phyloP scores from a whole-genome alignment of 1,140 invertebrate genomes.

The Lineus longissimus region DNA sequence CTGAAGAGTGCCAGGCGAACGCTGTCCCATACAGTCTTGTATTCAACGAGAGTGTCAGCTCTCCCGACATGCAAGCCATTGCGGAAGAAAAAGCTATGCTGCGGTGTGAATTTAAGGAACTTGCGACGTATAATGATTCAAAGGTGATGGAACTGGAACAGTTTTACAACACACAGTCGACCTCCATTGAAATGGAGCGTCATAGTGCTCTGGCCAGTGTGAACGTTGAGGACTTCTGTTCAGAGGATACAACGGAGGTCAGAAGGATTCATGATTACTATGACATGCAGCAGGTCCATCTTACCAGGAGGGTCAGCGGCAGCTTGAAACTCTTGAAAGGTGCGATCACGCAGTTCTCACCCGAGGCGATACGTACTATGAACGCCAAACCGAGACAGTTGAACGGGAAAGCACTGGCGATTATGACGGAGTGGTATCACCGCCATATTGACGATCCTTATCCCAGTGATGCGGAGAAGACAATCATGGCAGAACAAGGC shows the following conservation, averaged over 20 bases:
- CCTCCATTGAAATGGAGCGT: neutral
- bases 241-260: neutral
- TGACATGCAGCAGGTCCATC: neutral
- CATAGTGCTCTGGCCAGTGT: neutral
- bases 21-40: neutral
- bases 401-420: slow-evolving; percentile 30
- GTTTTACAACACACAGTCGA: slow-evolving; percentile 2
- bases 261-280: neutral
- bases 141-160: neutral
- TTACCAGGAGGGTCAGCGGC: neutral
- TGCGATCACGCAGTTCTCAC: neutral
- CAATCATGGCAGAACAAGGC: slow-evolving; percentile 35
- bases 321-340: neutral
- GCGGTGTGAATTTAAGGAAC: neutral
- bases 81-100: neutral
- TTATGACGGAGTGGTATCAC: slow-evolving; percentile 44
- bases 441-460: slow-evolving; percentile 41
- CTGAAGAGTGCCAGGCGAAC: neutral
- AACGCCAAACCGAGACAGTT: slow-evolving; percentile 5
- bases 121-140: neutral
- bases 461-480: slow-evolving; percentile 41
- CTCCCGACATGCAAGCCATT: neutral
- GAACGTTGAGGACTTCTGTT: neutral
- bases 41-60: neutral
- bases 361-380: neutral